Base-by-base conservation (phyloP, 2,113 vertebrate genomes). In the Burhinus bistriatus region DNA sequence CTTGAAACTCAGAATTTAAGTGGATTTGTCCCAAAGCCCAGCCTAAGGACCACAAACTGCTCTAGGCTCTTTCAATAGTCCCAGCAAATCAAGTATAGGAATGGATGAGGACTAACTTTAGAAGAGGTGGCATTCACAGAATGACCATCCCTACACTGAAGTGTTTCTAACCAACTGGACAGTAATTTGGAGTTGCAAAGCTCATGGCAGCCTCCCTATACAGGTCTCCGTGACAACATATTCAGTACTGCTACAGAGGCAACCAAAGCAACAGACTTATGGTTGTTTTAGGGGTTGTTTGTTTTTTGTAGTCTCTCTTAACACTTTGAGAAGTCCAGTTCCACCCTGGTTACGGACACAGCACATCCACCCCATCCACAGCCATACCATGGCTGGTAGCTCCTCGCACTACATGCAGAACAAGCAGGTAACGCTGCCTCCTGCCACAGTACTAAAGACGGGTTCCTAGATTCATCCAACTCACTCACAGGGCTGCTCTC, bases 401-500 rank as follows among this genome's bases (percentile, higher is more conserved):
- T 85, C 59, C 73, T 47, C 58, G 20, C 26, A 51, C 17, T 29
- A 15, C 61, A 47, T 0, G 9, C 3, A 14, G n/a, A 83, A 49
- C 57, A 59, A 20, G 12, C 6, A 83, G 38, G 26, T 40, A 80
- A 42, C 0, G 0, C 26, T 72, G 44, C 29, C 29, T 81, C 72
- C 58, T 69, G 26, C 3, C 64, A 87, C 25, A 54, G 13, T 4
- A 54, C 34, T 49, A 20, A 17, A 40, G 51, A 25, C 55, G 26
- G 34, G 25, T 61, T 70, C 34, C 27, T 21, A 26, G 22, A 80
- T 29, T 32, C 30, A 70, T 19, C 47, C 38, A 87, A 2, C 36
- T 80, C 47, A 3, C 21, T 45, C 79, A 25, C 2, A 3, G 16
- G 25, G 29, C 3, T 55, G 26, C 49, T 44, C 40, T 61, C 57